These are phyloP conservation scores for Ambastaia sidthimunki DNA, from an alignment of 2,797 vertebrate species.

Conservation along the genomic window DNA sequence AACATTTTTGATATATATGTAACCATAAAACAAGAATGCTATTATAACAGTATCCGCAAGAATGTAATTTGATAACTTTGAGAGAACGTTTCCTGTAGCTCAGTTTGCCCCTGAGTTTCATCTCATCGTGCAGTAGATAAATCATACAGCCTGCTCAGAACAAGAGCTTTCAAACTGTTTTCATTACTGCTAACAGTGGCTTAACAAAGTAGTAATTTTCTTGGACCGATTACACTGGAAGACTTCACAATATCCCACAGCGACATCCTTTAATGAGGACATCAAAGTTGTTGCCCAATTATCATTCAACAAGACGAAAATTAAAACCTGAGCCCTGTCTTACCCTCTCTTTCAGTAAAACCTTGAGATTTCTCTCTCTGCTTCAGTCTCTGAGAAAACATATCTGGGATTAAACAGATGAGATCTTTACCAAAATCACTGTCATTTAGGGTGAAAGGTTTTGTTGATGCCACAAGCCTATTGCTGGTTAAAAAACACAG, in stretches of 20 bases:
- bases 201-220: neutral
- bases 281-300: conserved; percentile 29
- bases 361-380: neutral
- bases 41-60: no score
- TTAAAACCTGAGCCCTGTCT: neutral
- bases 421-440: neutral
- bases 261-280: conserved; percentile 4
- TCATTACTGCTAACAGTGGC: neutral
- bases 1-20: neutral
- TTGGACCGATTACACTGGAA: neutral
- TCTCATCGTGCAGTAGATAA: neutral
- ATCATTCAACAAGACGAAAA: conserved; percentile 23
- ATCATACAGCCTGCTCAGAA: neutral
- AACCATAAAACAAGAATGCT: no score
- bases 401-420: neutral
- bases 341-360: neutral
- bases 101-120: neutral
- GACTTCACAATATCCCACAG: conserved; percentile 6
- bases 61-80: no score
- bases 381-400: neutral
- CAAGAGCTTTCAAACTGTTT: neutral
- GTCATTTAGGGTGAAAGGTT: neutral
- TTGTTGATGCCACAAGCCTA: neutral
- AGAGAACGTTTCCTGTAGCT: no score
- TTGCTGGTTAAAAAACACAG: neutral